phyloP scores from a whole-genome alignment of 2,888 invertebrate genomes.

The Drosophila nr. perissopoda region DNA sequence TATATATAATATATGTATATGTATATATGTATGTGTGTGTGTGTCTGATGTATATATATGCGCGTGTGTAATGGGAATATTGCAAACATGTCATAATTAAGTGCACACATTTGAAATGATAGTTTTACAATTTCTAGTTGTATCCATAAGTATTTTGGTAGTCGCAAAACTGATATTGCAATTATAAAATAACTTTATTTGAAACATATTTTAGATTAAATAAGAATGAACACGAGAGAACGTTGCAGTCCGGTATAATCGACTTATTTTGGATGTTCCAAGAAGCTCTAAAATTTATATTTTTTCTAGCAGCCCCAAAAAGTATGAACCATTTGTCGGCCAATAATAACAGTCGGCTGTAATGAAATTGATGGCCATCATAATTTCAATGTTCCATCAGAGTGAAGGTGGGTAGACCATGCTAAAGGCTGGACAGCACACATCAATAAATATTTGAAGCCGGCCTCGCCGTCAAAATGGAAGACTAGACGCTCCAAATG shows the following conservation, averaged over 20 bases:
- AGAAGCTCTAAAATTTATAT: not conserved
- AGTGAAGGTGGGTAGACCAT: not conserved
- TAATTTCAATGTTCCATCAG: conserved; percentile 29
- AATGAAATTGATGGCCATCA: conserved; percentile 56
- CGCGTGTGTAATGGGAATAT: conserved; percentile 21
- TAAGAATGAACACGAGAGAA: no score
- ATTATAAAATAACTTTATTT: not conserved
- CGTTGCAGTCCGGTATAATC: no score
- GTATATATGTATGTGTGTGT: not conserved
- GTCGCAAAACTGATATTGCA: not conserved
- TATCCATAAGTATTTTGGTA: not conserved
- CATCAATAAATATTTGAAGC: conserved; percentile 56
- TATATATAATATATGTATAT: not conserved
- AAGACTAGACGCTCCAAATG: conserved; percentile 20
- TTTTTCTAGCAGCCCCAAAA: not conserved
- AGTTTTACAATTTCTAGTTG: not conserved
- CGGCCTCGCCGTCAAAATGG: conserved; percentile 3
- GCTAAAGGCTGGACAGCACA: conserved; percentile 16
- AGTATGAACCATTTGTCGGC: conserved; percentile 9
- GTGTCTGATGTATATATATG: not conserved
- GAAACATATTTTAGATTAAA: not conserved
- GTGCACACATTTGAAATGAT: conserved; percentile 1
- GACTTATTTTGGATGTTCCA: not conserved
- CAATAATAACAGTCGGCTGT: conserved; percentile 16
- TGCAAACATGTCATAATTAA: conserved; percentile 14